phyloP scores from a whole-genome alignment of 2,797 vertebrate genomes.

The Pteropus rufus region DNA sequence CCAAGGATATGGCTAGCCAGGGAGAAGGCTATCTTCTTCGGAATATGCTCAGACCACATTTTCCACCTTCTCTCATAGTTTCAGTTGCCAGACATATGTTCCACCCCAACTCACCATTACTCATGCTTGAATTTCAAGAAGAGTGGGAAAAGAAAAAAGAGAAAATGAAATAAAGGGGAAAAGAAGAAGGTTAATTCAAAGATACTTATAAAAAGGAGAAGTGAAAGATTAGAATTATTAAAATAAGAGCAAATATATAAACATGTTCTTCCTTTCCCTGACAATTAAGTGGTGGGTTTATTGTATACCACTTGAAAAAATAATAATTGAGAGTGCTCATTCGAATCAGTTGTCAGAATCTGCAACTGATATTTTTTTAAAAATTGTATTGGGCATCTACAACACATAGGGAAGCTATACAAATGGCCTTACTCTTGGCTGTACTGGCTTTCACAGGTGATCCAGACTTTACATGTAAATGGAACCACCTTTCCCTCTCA shows the following conservation, averaged over 20 bases:
- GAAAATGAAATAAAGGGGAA: neutral
- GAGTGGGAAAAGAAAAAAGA: neutral
- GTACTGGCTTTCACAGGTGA: neutral
- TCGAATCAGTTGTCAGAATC: neutral
- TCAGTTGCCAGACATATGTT: neutral
- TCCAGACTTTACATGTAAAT: neutral
- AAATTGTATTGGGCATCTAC: no score
- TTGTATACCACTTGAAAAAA: neutral
- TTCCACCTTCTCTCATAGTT: neutral
- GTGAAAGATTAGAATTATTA: neutral
- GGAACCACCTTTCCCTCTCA: neutral
- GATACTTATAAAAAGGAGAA: neutral
- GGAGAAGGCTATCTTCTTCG: neutral
- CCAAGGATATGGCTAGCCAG: neutral
- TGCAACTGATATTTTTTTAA: neutral
- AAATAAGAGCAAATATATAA: neutral
- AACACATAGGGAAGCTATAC: accelerated
- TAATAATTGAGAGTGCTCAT: neutral
- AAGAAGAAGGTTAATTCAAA: neutral
- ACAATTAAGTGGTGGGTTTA: neutral
- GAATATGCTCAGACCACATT: neutral
- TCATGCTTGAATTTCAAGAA: neutral
- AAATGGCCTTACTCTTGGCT: neutral
- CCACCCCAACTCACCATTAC: neutral
- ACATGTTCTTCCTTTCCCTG: neutral